A percentile compares a stretch with the other conserved stretches of the same genome.
phyloP scores from a whole-genome alignment of 2,797 vertebrate species.

The Phyllotis vaccarum region DNA sequence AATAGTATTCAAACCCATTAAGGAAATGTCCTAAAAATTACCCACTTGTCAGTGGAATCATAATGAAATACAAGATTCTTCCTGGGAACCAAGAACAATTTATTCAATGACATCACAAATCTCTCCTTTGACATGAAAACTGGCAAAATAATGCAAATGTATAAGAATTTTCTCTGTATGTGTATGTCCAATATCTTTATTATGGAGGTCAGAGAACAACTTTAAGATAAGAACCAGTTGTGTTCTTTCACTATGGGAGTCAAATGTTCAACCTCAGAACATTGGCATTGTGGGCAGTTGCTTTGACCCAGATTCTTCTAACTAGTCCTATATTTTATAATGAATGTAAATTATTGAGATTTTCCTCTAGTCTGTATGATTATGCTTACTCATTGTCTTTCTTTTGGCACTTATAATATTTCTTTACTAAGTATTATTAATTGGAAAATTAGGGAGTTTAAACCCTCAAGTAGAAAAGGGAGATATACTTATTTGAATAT shows the following conservation, averaged over 20 bases:
- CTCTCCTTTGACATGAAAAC: neutral
- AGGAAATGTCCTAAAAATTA: neutral
- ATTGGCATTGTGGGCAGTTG: neutral
- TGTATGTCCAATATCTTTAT: neutral
- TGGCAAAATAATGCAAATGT: neutral
- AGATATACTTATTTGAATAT: neutral
- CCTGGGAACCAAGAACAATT: neutral
- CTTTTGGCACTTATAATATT: neutral
- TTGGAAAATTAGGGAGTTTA: neutral
- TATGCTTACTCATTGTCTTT: neutral
- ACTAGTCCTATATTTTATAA: neutral
- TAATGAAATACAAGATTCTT: neutral
- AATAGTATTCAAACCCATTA: neutral
- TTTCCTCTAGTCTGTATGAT: neutral
- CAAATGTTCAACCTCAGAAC: neutral
- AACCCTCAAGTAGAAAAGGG: neutral
- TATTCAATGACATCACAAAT: neutral
- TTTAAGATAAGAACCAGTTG: neutral
- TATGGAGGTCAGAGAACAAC: no score
- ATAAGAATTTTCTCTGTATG: neutral
- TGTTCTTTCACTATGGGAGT: neutral
- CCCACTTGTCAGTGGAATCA: neutral
- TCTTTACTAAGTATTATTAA: neutral
- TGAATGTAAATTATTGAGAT: neutral
- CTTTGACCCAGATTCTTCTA: neutral